Evolutionary conservation across 2,888 invertebrate species (phyloP).

Genomic region (Pachymerium ferrugineum): DNA sequence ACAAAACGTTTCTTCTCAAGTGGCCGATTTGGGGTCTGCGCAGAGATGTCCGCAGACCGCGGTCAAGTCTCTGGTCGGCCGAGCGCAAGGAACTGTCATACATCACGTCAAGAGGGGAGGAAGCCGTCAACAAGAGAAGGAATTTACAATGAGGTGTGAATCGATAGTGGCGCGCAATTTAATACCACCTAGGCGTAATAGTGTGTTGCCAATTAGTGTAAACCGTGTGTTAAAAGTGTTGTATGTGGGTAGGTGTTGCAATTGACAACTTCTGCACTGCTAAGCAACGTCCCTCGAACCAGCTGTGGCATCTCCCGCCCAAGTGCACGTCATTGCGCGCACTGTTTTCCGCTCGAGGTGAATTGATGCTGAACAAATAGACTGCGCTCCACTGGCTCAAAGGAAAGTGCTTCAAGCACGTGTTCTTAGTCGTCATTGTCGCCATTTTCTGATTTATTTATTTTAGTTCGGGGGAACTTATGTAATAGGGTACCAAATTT

Average conservation of each 20-base stretch:
- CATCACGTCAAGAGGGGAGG: not conserved
- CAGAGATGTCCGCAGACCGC: slow-evolving; percentile 3
- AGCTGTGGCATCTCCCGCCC: slow-evolving; percentile 12
- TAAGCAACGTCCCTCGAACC: slow-evolving; percentile 19
- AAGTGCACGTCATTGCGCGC: not conserved
- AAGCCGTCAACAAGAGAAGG: not conserved
- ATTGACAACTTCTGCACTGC: slow-evolving; percentile 18
- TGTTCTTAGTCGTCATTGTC: not conserved
- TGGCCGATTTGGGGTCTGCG: not conserved
- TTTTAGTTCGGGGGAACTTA: no score
- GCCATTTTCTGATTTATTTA: not conserved
- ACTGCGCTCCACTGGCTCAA: slow-evolving; percentile 17
- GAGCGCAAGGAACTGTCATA: not conserved
- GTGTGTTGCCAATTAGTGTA: slow-evolving; percentile 8
- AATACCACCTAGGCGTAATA: not conserved
- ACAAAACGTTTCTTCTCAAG: not conserved
- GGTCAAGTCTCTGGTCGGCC: slow-evolving; percentile 9
- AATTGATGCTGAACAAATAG: slow-evolving; percentile 27
- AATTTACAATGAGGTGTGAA: slow-evolving; percentile 11
- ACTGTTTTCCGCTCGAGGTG: slow-evolving; percentile 25
- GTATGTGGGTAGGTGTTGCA: not conserved
- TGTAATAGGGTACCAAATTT: no score
- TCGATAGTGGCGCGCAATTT: slow-evolving; percentile 9
- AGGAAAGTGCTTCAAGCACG: slow-evolving; percentile 8
- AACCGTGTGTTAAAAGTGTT: not conserved